Percentiles rank a stretch among this genome's conserved stretches.
These are phyloP conservation scores for Sander lucioperca DNA, from an alignment of 2,113 vertebrate species.

Conservation along the genomic window DNA sequence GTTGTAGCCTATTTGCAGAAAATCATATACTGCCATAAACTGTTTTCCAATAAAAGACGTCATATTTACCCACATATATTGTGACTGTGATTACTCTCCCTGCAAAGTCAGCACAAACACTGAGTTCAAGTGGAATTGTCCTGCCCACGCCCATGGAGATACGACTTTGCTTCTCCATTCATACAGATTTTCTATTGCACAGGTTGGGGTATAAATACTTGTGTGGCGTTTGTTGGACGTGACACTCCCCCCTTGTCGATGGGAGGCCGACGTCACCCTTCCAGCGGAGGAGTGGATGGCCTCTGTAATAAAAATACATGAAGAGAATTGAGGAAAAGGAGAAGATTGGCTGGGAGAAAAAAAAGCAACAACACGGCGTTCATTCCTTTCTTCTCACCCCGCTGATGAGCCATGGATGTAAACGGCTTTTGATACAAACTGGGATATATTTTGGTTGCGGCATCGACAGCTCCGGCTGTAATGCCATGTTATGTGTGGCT, in stretches of 20 bases:
- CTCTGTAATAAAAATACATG: slow-evolving; percentile 78
- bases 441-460: neutral
- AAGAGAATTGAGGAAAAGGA: slow-evolving; percentile 75
- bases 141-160: too few species aligned
- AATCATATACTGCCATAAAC: neutral
- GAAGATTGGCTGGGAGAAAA: slow-evolving; percentile 55
- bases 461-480: slow-evolving; percentile 12
- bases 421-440: neutral
- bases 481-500: slow-evolving; percentile 42
- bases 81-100: neutral
- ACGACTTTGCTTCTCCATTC: slow-evolving; percentile 32
- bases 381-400: neutral
- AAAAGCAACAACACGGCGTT: slow-evolving; percentile 16
- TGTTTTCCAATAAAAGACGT: neutral
- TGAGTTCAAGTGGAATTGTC: neutral
- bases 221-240: slow-evolving; percentile 62
- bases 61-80: neutral
- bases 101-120: too few species aligned
- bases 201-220: slow-evolving; percentile 58
- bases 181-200: slow-evolving; percentile 62
- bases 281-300: slow-evolving; percentile 80
- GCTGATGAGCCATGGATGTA: slow-evolving; percentile 10
- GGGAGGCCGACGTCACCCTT: slow-evolving; percentile 79
- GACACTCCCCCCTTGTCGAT: slow-evolving; percentile 72
- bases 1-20: neutral